Evolutionary conservation across 1,140 invertebrate species (phyloP), one percentile per base, ranked within the genome.

Genomic region (Rhizoglyphus robini): DNA sequence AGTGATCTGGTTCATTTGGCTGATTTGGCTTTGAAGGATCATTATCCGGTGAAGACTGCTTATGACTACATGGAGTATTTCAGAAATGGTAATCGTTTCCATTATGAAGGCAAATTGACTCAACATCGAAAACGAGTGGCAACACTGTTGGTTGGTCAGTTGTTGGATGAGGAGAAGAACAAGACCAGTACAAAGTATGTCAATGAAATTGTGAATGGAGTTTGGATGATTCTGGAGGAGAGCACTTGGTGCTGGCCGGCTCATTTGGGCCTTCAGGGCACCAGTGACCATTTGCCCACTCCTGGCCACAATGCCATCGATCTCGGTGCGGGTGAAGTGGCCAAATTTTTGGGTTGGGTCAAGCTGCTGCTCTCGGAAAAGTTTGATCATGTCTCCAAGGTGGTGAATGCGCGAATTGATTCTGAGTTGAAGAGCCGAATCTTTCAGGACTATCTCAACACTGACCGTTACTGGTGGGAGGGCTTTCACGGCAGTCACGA

Each of bases 371-470:
- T 57, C 15, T 20, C 15, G 11, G 61, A 66, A 31, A 27, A 64
- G 58, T 20, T 64, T 8, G 60, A n/a, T 20, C 4, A 64, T 11
- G 32, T 62, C n/a, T 64, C 64, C 31, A 47, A n/a, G 31, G 27
- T 64, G 29, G 30, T 60, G 4, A 48, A 11, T 47, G 23, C n/a
- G 25, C 49, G 62, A 11, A 64, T 64, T 8, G 62, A 64, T 36
- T 65, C 60, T 65, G 62, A 64, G 58, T 23, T 64, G 32, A n/a
- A 64, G n/a, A n/a, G 64, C 15, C 49, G 62, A 64, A 66, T 64
- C 20, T 8, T 64, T 13, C 4, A 25, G 5, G n/a, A 47, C 20
- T 64, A 41, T 65, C 25, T 60, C 11, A 20, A 41, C 18, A 23
- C 62, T 47, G 5, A 65, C 8, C 20, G 15, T 54, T 15, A 41